Conservation (phyloP, 2,797 vertebrate genomes). For the Ficedula albicollis region DNA sequence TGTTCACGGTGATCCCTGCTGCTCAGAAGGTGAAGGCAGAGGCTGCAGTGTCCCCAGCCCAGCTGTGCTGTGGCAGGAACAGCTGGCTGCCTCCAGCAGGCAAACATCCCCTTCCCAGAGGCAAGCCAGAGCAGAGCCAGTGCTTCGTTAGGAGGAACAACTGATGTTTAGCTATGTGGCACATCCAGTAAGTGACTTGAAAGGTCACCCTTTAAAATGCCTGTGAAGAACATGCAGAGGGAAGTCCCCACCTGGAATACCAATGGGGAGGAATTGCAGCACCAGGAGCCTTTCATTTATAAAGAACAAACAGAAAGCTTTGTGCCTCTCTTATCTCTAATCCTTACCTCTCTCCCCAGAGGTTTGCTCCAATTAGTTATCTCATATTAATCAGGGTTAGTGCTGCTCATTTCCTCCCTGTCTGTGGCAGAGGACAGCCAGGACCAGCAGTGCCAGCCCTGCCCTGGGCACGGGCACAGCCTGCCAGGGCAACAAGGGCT, state of each 20-base stretch:
- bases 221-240: neutral
- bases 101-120: neutral
- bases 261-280: slow-evolving; percentile 51
- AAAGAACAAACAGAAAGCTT: slow-evolving; percentile 65
- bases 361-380: slow-evolving; percentile 58
- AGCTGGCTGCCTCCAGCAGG: neutral
- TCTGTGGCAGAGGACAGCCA: neutral
- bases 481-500: neutral
- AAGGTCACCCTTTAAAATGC: slow-evolving; percentile 52
- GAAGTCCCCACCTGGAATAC: neutral
- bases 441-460: neutral
- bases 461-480: neutral
- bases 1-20: accelerated
- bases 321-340: slow-evolving; percentile 34
- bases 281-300: slow-evolving; percentile 30
- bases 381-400: slow-evolving; percentile 40
- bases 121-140: neutral
- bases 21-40: neutral
- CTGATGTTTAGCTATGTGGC: slow-evolving; percentile 30
- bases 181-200: slow-evolving; percentile 33
- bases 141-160: neutral
- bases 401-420: neutral
- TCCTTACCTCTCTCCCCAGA: slow-evolving; percentile 39
- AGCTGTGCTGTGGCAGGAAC: neutral
- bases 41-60: neutral